Evolutionary conservation across 1,140 invertebrate species (phyloP), one percentile per base, ranked within the genome.

Genomic region (Dufourea novaeangliae): DNA sequence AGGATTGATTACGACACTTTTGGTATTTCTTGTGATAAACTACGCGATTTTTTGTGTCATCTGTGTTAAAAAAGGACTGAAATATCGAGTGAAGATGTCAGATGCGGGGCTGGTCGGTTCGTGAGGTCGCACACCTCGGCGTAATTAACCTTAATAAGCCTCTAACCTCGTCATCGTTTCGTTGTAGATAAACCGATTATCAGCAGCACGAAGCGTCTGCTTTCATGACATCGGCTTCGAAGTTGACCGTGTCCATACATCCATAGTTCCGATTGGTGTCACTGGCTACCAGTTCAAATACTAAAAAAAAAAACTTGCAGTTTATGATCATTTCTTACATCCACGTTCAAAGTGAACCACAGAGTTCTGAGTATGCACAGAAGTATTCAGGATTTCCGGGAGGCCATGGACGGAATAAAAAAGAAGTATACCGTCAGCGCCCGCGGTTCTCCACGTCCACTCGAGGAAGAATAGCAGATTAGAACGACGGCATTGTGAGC

Each of bases 101-200:
- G 50, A n/a, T 41, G 20, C 1, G 27, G 14, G 64, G 54, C 63
- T 14, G n/a, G 52, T 20, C 44, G 52, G 66, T 61, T 70, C 56
- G 66, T 70, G 66, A 70, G 56, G 50, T 39, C 74, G 66, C 67
- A 20, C 67, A 17, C 1, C 14, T 25, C 34, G 7, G 25, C 54
- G 44, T 64, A 78, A 79, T 79, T 79, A 79, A 75, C 78, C 78
- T 79, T 75, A 79, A 79, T 68, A 68, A 79, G 78, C 54, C 72
- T 62, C 44, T 62, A 79, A 79, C 56, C 78, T 68, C 72, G 78
- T 75, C 71, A 66, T 75, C 62, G 72, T 62, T 79, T 74, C 63
- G 63, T 54, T 22, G 78, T 66, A 54, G 71, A 80, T 83, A 73
- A 83, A 83, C 78, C 71, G 73, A 83, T 83, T 80, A 80, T 83